Base-by-base conservation (phyloP, 2,888 invertebrate genomes). In the Cantharis nigra region DNA sequence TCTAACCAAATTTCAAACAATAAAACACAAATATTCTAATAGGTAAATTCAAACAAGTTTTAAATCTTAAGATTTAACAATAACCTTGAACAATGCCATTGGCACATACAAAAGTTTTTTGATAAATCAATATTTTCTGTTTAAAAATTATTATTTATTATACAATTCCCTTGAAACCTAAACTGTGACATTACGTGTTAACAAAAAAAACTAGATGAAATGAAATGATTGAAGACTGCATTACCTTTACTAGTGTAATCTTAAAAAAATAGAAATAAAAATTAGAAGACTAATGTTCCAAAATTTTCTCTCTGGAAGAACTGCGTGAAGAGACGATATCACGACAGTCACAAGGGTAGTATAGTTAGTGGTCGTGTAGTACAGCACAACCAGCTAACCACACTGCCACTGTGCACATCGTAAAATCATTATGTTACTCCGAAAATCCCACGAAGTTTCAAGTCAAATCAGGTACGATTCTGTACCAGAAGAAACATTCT, bases 361-460 rank as follows among this genome's bases (percentile, higher is more conserved):
- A 96, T 91, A 93, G 95, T 92, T 95, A 97, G 96, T 95, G 97
- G 97, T 94, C 96, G 97, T 97, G 93, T 90, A 88, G 28, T 84
- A 87, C 71, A 87, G 93, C 95, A 98, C 98, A 98, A 98, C 98
- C 98, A 98, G 98, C 98, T 98, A 98, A 98, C 97, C 97, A 98
- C 98, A 98, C 98, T 98, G 98, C 98, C 98, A 97, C 91, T 91
- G 93, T 92, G 94, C 92, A 85, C 84, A 86, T 81, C 85, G 85
- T 82, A 83, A 82, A 63, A 14, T 72, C n/a, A 65, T 14, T 13
- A 16, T 65, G 18, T 65, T 65, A 65, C 14, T 26, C 69, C 30
- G 5, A 33, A 65, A 20, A 20, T 65, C 65, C 65, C 65, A 65
- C 65, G 65, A 65, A 7, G 65, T 18, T 64, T n/a, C 14, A 64